Evolutionary conservation across 2,888 invertebrate species (phyloP), one percentile per base, ranked within the genome.

Genomic region (Lordiphosa andalusiaca): DNA sequence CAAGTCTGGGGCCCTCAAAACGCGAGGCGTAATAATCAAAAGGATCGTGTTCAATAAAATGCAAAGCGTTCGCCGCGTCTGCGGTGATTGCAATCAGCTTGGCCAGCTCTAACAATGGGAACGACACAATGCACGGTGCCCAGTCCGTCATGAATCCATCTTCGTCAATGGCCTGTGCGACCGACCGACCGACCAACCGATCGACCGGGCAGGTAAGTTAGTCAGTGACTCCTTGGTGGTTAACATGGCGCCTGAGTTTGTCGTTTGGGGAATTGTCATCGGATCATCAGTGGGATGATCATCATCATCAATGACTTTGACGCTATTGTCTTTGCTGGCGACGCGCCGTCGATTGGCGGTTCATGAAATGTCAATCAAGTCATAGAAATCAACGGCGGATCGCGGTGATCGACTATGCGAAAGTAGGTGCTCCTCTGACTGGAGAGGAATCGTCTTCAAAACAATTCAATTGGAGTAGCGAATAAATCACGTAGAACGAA

Each of bases 381-480:
- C 54, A 67, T 51, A 61, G 61, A 66, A 66, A 60, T 55, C 40
- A 58, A 40, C 73, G 67, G 41, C 49, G 41, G 78, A 66, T 57
- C 49, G 47, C 51, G 47, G 51, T 59, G 53, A 65, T 59, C 57
- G 51, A 60, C 54, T 69, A 57, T 53, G 51, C 61, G 53, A 67
- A 53, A 54, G 68, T 53, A 41, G 49, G 38, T 56, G 67, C 69
- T 56, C 48, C 33, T 48, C 60, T 39, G 50, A 9, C 52, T 36
- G 48, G 38, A 46, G 40, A 48, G 74, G 85, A 77, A 30, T 56
- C 44, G 47, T 25, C 50, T 56, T 50, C 86, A 84, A 87, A 89
- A 88, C 89, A 88, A 89, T 89, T 89, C 88, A 88, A 89, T 89
- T 87, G 87, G 85, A 88, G 87, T 87, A 87, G 88, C 87, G 87